Evolutionary conservation across 2,113 vertebrate species (phyloP), one percentile per base, ranked within the genome.

Genomic region (Bos indicus): DNA sequence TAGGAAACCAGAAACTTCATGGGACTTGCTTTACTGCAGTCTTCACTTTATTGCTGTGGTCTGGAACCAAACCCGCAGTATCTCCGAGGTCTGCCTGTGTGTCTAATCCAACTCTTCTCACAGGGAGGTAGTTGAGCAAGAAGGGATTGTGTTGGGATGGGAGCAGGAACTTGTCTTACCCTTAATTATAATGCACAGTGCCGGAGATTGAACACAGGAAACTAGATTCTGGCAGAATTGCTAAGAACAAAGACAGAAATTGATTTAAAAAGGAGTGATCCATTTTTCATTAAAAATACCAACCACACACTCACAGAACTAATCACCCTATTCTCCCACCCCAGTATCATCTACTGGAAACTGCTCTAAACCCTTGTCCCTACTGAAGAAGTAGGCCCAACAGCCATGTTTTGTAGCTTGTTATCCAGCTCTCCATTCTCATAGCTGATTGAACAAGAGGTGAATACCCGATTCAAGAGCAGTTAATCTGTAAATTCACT

Each of bases 231-330:
- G 80, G 84, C 40, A 93, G 78, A 92, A 95, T 26, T 74, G 25
- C 87, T 95, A 90, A 82, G 59, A 91, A n/a, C 78, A 64, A 97
- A 95, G 56, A 91, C 43, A 91, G 84, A 95, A 77, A 13, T 60
- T 91, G 74, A 62, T 82, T 95, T 30, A 86, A 96, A 95, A 96
- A 95, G 67, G 62, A 3, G 60, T 74, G 40, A 91, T 28, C 48
- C 80, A 54, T 28, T 94, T 96, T 88, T 95, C 89, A 85, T 57
- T 80, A 90, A 96, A 88, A 96, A 86, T 90, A 83, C 93, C 36
- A 88, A 54, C 92, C 17, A 30, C 8, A 14, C 14, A 48, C 25
- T 60, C 48, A 25, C 11, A 59, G 56, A 56, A 64, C 78, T 14
- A 67, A 43, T 85, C 40, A 26, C n/a, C 60, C 13, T 40, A 19